Evolutionary conservation across 2,797 vertebrate species (phyloP), one percentile per base, ranked within the genome.

Genomic region (Argya squamiceps): DNA sequence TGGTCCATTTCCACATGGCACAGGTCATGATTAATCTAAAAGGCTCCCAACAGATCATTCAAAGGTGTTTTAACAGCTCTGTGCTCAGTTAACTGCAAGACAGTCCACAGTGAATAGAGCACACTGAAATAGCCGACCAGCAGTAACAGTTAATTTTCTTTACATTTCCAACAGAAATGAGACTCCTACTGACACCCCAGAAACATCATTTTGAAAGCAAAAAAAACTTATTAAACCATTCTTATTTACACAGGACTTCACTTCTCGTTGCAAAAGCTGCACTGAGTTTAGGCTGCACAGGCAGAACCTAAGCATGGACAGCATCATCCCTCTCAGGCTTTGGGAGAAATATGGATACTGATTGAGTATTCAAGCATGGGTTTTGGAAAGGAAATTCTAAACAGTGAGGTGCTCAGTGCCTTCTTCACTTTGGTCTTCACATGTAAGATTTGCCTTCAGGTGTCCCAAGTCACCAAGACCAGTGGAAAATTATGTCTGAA

Each of bases 191-290:
- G 29, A 71, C 32, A 81, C 5, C 15, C 8, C 41, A 68, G 20
- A 78, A 67, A 26, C 20, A 92, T 7, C 7, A 32, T 55, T 59
- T 20, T 56, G 46, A 50, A 94, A 82, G 39, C 1, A 69, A 88
- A 85, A 85, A 85, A 34, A 12, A 0, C 4, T 41, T 62, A 73
- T 18, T 0, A 88, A 92, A 58, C 9, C 12, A n/a, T 65, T 64
- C 18, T 53, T 64, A 74, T 34, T 43, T 68, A 77, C 50, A 73
- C 6, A 24, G 23, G 10, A 26, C 11, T 93, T 85, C 39, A 27
- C 11, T 83, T 67, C 17, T 26, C 41, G 88, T 76, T 74, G 55
- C 32, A 84, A 91, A 93, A 91, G 12, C 69, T 67, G 36, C 59
- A 59, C 6, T 34, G 36, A 77, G 4, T 74, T 77, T 44, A 41